Conservation (phyloP, 1,140 invertebrate genomes). For the Drosophila melanica region DNA sequence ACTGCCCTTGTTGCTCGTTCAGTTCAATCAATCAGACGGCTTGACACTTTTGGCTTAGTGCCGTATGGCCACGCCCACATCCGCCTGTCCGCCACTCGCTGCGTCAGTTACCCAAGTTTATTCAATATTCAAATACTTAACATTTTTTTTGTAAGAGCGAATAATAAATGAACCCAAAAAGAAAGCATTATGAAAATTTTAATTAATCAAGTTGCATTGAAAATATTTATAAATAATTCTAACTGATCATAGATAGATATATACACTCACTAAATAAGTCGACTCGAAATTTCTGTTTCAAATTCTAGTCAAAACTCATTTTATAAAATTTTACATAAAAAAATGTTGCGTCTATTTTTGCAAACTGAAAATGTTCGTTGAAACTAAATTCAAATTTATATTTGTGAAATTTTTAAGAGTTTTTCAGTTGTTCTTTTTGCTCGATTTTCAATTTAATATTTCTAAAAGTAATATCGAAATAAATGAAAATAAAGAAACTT, state of each 20-base stretch:
- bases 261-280: too few relatives aligned
- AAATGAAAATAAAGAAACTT: too few relatives aligned
- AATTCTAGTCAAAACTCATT: too few relatives aligned
- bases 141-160: neutral
- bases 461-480: neutral
- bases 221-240: neutral
- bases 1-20: conserved; percentile 52
- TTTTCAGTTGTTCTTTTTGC: too few relatives aligned
- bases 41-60: conserved; percentile 45
- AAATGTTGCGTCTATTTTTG: too few relatives aligned
- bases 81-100: neutral
- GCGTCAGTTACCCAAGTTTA: neutral
- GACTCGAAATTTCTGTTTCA: too few relatives aligned
- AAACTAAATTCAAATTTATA: too few relatives aligned
- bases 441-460: neutral
- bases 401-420: too few relatives aligned
- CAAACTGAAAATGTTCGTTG: too few relatives aligned
- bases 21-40: conserved; percentile 79
- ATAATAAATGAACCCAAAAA: neutral
- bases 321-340: too few relatives aligned
- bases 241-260: too few relatives aligned
- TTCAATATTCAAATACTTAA: conserved; percentile 4
- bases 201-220: neutral
- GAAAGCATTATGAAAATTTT: neutral
- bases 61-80: conserved; percentile 1